These are phyloP conservation scores for Pseudeuparius sepicola DNA, from an alignment of 2,888 invertebrate genomes.

Conservation along the genomic window DNA sequence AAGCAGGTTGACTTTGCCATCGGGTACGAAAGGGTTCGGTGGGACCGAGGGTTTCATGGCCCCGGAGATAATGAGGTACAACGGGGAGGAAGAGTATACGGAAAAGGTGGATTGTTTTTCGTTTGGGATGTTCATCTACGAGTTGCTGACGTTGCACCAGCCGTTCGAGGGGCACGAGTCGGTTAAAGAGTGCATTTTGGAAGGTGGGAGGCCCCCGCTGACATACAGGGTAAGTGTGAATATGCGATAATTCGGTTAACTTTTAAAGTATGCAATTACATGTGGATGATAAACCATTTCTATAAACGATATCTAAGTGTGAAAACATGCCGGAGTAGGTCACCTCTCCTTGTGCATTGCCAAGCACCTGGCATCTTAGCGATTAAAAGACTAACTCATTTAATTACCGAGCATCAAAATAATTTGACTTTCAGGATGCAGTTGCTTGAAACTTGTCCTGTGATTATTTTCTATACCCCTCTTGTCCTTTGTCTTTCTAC, in stretches of 20 bases:
- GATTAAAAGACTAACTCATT: no score
- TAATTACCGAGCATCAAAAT: no score
- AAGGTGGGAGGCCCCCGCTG: slow-evolving; percentile 85
- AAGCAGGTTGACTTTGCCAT: slow-evolving; percentile 76
- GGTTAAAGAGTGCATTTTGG: slow-evolving; percentile 91
- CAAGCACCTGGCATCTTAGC: no score
- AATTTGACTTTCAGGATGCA: no score
- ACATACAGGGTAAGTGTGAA: slow-evolving; percentile 61
- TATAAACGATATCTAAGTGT: neutral
- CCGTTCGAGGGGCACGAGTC: slow-evolving; percentile 96
- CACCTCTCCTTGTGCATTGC: no score
- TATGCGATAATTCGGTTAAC: no score
- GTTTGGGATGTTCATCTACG: slow-evolving; percentile 97
- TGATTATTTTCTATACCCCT: no score
- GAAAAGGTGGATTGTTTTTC: slow-evolving; percentile 99
- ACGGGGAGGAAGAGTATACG: slow-evolving; percentile 97
- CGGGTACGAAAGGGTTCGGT: slow-evolving; percentile 93
- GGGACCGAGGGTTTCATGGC: slow-evolving; percentile 99
- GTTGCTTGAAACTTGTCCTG: no score
- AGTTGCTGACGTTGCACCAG: slow-evolving; percentile 82
- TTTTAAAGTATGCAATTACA: slow-evolving; percentile 3
- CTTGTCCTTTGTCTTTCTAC: no score
- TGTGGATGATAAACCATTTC: neutral
- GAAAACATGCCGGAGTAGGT: no score
- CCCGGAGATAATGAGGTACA: slow-evolving; percentile 95